phyloP scores from a whole-genome alignment of 2,888 invertebrate genomes.

The Caprella mutica region DNA sequence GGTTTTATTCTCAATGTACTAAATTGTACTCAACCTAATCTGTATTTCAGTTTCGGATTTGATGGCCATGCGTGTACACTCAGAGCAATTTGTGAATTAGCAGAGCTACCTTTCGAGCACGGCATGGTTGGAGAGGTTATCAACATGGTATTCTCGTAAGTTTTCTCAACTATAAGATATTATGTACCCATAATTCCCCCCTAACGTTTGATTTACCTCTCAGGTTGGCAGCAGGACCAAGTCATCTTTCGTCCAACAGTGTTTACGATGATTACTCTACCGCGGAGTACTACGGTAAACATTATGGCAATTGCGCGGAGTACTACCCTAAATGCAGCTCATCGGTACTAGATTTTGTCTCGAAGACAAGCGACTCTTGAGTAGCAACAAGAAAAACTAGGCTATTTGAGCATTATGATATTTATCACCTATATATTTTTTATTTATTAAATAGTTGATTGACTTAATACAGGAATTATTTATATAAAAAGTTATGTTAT shows the following conservation, averaged over 20 bases:
- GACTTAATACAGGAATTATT: too few relatives aligned
- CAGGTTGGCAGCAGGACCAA: too few relatives aligned
- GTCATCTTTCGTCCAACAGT: neutral
- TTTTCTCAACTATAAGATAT: neutral
- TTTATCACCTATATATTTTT: too few relatives aligned
- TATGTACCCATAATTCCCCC: neutral
- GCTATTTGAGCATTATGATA: too few relatives aligned
- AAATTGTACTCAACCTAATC: too few relatives aligned
- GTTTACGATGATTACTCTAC: constrained; percentile 18
- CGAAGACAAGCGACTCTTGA: too few relatives aligned
- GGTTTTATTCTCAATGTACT: too few relatives aligned
- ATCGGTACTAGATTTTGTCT: constrained; percentile 16
- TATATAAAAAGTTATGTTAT: too few relatives aligned
- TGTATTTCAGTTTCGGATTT: constrained; percentile 14
- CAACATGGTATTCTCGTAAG: constrained; percentile 24
- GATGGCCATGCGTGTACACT: constrained; percentile 24
- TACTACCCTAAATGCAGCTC: constrained; percentile 19
- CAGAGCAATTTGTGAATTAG: constrained; percentile 22
- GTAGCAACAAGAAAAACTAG: too few relatives aligned
- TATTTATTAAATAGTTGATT: too few relatives aligned
- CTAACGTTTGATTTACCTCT: neutral
- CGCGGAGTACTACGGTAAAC: constrained; percentile 22
- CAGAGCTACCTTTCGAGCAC: constrained; percentile 28
- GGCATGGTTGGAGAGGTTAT: constrained; percentile 23
- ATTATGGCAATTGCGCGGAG: constrained; percentile 20